Evolutionary conservation across 2,888 invertebrate genomes (phyloP).

Genomic region (Tenodera sinensis): DNA sequence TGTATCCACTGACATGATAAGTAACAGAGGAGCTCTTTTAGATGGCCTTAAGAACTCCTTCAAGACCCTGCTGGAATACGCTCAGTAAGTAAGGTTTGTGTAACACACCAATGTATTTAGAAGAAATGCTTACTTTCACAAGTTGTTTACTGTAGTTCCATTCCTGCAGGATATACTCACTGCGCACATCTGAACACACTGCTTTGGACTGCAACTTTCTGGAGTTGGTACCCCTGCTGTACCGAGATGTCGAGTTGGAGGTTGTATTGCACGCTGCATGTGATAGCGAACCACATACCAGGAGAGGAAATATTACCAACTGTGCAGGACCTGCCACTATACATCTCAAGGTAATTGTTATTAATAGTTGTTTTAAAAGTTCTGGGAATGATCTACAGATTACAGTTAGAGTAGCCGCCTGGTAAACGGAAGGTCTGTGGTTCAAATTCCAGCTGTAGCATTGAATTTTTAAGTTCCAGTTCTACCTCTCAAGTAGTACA

Average conservation of each 20-base stretch:
- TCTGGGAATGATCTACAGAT: no score
- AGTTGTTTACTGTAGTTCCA: neutral
- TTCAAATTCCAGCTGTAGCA: no score
- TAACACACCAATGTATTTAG: neutral
- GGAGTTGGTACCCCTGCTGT: conserved; percentile 59
- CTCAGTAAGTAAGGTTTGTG: conserved; percentile 43
- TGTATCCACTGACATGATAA: conserved; percentile 44
- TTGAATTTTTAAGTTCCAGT: no score
- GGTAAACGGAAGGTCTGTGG: no score
- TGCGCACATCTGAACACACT: conserved; percentile 61
- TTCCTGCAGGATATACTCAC: conserved; percentile 54
- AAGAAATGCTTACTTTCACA: no score
- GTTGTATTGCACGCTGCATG: conserved; percentile 55
- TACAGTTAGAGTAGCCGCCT: no score
- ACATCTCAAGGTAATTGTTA: conserved; percentile 49
- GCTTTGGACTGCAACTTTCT: conserved; percentile 62
- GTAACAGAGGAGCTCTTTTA: conserved; percentile 46
- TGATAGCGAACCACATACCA: conserved; percentile 44
- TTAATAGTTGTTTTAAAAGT: no score
- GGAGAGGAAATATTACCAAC: conserved; percentile 47
- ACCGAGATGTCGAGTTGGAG: conserved; percentile 51
- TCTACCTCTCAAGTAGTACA: no score
- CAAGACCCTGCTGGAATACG: conserved; percentile 47
- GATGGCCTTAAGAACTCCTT: conserved; percentile 48
- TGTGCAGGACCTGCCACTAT: conserved; percentile 62